These are phyloP conservation scores for Xylocampa areola DNA, from an alignment of 2,888 invertebrate genomes.

Conservation along the genomic window DNA sequence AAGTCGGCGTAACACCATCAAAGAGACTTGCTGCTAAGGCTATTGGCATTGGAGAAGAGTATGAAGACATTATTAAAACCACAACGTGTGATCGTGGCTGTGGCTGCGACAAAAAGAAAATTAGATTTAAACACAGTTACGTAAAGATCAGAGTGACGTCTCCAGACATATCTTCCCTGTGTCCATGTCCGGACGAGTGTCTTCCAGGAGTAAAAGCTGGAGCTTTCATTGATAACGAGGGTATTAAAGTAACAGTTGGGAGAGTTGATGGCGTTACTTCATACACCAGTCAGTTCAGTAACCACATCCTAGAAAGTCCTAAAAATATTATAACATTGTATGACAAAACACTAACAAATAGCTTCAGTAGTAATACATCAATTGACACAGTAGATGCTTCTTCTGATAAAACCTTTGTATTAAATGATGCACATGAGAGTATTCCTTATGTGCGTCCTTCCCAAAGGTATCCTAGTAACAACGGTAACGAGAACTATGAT, in stretches of 20 bases:
- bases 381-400: neutral
- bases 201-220: conserved; percentile 76
- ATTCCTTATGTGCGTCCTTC: conserved; percentile 3
- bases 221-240: conserved; percentile 76
- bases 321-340: conserved; percentile 20
- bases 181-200: conserved; percentile 79
- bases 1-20: conserved; percentile 57
- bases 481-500: conserved; percentile 15
- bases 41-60: conserved; percentile 64
- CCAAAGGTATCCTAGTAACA: conserved; percentile 3
- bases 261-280: conserved; percentile 70
- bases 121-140: conserved; percentile 81
- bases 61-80: conserved; percentile 73
- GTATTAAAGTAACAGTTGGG: conserved; percentile 81
- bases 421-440: conserved; percentile 28
- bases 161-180: conserved; percentile 78
- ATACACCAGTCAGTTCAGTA: conserved; percentile 47
- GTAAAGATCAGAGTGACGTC: conserved; percentile 81
- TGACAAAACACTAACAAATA: conserved; percentile 11
- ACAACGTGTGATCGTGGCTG: conserved; percentile 78
- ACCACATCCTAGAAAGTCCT: conserved; percentile 3
- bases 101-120: conserved; percentile 81
- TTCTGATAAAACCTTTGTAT: neutral
- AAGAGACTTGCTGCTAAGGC: conserved; percentile 54
- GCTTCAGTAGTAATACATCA: conserved; percentile 19